A percentile compares a stretch with the other conserved stretches of the same genome.
These are phyloP conservation scores for Setipinna tenuifilis DNA, from an alignment of 2,797 vertebrate species.

Conservation along the genomic window DNA sequence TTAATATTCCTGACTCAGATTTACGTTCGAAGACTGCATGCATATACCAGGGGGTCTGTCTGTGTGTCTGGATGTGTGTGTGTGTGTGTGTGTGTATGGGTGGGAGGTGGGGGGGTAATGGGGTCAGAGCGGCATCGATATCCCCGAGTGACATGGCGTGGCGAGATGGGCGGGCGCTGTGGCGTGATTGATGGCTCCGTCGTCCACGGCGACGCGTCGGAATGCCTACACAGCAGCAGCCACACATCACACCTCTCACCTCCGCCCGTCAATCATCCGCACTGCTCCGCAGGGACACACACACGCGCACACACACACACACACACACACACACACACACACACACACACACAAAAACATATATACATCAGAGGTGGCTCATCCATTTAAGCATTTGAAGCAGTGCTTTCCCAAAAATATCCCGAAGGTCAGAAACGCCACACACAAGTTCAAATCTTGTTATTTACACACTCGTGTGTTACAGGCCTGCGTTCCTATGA, in stretches of 20 bases:
- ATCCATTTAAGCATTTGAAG: too few relatives aligned
- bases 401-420: too few relatives aligned
- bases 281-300: background rate
- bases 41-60: slow-evolving; percentile 36
- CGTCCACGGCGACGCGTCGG: background rate
- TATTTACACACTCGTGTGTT: background rate
- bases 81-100: too few relatives aligned
- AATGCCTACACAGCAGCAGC: background rate
- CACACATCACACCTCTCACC: background rate
- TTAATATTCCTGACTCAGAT: slow-evolving; percentile 55
- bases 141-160: slow-evolving; percentile 35
- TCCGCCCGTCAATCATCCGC: background rate
- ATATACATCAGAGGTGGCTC: too few relatives aligned
- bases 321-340: background rate
- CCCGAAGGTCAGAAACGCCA: too few relatives aligned
- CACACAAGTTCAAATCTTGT: background rate
- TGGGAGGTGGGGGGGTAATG: background rate
- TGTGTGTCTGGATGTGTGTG: too few relatives aligned
- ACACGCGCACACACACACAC: background rate
- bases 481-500: too few relatives aligned
- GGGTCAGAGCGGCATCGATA: slow-evolving; percentile 44
- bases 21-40: slow-evolving; percentile 47
- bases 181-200: slow-evolving; percentile 42
- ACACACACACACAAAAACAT: background rate
- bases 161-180: slow-evolving; percentile 40